These are phyloP conservation scores for Agelas oroides DNA, from an alignment of 37 sponge, comb jelly and placozoan genomes.

Conservation along the genomic window DNA sequence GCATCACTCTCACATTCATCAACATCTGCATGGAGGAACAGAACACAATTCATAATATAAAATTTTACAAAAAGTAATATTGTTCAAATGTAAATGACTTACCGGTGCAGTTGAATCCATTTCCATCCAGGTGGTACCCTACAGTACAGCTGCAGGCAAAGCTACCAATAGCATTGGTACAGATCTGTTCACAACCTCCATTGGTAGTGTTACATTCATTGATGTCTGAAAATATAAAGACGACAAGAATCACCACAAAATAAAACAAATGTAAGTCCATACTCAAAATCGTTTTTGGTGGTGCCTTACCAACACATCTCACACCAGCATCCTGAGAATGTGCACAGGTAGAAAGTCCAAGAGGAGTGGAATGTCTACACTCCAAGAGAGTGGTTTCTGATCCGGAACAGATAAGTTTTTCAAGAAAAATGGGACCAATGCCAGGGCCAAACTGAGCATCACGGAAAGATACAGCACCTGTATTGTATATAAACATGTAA, in stretches of 20 bases:
- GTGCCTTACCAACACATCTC: background rate
- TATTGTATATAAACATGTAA: too few relatives aligned
- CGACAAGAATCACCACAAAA: too few relatives aligned
- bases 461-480: too few relatives aligned
- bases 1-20: conserved; percentile 1
- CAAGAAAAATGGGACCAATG: conserved; percentile 40
- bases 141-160: conserved; percentile 20
- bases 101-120: background rate
- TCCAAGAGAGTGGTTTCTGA: conserved; percentile 17
- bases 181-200: conserved; percentile 45
- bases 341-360: background rate
- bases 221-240: too few relatives aligned
- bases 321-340: background rate
- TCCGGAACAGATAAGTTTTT: conserved; percentile 24
- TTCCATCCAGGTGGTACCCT: conserved; percentile 19
- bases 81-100: too few relatives aligned
- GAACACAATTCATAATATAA: too few relatives aligned
- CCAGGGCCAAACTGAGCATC: background rate
- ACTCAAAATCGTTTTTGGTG: background rate
- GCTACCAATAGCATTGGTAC: conserved; percentile 40
- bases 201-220: conserved; percentile 33
- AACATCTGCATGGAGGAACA: conserved; percentile 1
- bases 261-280: too few relatives aligned
- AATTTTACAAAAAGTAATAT: too few relatives aligned
- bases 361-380: background rate